These are phyloP conservation scores for Pseudomyrmex dendroicus DNA, from an alignment of 1,140 invertebrate species.

Conservation along the genomic window DNA sequence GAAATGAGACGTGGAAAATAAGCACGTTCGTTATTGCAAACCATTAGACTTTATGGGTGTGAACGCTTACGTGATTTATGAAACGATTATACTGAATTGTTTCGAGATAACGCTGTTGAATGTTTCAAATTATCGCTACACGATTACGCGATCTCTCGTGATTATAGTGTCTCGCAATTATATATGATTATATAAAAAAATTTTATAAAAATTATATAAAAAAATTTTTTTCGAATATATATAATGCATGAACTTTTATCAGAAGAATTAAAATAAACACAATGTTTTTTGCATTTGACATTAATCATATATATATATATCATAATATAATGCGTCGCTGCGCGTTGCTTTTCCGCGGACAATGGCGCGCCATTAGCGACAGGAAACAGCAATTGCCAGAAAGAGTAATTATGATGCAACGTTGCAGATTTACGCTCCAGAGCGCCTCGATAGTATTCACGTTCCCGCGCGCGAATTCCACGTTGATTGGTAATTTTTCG, in stretches of 20 bases:
- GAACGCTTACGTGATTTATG: neutral
- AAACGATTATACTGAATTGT: too few species aligned
- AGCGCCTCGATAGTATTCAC: conserved; percentile 50
- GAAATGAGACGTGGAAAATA: neutral
- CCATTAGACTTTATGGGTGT: neutral
- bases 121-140: conserved; percentile 11
- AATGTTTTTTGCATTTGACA: neutral
- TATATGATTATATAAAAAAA: neutral
- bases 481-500: conserved; percentile 56
- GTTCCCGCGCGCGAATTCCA: conserved; percentile 38
- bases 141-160: neutral
- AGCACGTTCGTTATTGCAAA: neutral
- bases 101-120: neutral
- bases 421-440: conserved; percentile 58
- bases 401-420: conserved; percentile 57
- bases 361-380: conserved; percentile 45
- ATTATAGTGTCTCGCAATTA: neutral
- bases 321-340: neutral
- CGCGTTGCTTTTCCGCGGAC: conserved; percentile 17
- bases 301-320: neutral
- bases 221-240: too few species aligned
- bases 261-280: neutral
- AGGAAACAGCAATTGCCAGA: conserved; percentile 51
- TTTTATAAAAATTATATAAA: too few species aligned
- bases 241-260: neutral